Evolutionary conservation across 1,140 invertebrate species (phyloP).

Genomic region (Neuroterus valhalla): DNA sequence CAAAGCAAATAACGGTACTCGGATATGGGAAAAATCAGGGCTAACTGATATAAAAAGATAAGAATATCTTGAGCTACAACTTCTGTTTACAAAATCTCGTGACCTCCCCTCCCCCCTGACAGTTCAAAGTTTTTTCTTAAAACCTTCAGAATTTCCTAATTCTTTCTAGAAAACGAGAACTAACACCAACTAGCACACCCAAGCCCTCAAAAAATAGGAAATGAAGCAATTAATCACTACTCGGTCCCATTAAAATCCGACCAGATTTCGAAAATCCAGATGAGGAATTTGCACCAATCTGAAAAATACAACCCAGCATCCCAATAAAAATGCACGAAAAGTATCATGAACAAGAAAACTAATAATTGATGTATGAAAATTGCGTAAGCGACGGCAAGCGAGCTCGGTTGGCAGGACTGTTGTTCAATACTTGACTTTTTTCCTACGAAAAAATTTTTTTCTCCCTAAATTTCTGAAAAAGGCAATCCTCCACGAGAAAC

Average conservation of each 20-base stretch:
- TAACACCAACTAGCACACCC: slow-evolving; percentile 14
- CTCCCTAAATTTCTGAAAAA: not conserved
- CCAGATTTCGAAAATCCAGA: not conserved
- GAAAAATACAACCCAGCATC: not conserved
- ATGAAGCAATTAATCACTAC: slow-evolving; percentile 7
- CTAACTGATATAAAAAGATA: slow-evolving; percentile 9
- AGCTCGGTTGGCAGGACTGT: slow-evolving; percentile 20
- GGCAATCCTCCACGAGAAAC: not conserved
- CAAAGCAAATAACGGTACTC: slow-evolving; percentile 17
- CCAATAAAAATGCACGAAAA: not conserved
- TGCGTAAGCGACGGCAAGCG: slow-evolving; percentile 21
- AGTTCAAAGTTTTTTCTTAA: not conserved
- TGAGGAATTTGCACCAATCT: not conserved
- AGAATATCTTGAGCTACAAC: not conserved
- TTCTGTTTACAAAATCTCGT: slow-evolving; percentile 9
- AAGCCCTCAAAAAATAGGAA: slow-evolving; percentile 8
- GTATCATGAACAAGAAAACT: slow-evolving; percentile 7
- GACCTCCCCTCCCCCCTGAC: not conserved
- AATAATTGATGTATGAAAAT: slow-evolving; percentile 11
- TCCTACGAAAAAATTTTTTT: slow-evolving; percentile 17
- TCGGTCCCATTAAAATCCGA: not conserved
- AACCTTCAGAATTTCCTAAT: slow-evolving; percentile 1
- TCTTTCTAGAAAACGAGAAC: not conserved
- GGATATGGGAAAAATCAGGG: slow-evolving; percentile 4
- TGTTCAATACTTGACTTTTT: not conserved